Evolutionary conservation across 2,888 invertebrate species (phyloP), one percentile per base, ranked within the genome.

Genomic region (Pyrocoelia pectoralis): DNA sequence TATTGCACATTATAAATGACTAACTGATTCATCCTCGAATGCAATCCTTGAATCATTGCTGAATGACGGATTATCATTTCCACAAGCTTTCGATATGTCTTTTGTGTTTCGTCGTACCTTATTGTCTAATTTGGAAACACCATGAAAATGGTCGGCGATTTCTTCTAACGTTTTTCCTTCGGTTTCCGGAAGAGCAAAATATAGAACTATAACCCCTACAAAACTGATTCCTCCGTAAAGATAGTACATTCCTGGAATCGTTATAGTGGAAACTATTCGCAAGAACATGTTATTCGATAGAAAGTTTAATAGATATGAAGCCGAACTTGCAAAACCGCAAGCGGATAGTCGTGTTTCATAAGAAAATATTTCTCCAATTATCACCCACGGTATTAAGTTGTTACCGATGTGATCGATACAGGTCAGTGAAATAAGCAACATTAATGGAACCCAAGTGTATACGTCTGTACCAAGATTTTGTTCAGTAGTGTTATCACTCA

Each of bases 321-420:
- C 83, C 0, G 89, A 92, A 13, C 91, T 88, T 0, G 91, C 87
- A 2, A 90, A 79, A 0, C 93, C 93, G 0, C 91, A 89, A 0
- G 90, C 92, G 0, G 86, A 86, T 1, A 91, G 87, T 17, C 93
- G 83, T 0, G 89, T 88, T 64, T 87, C 86, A 0, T 87, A 85
- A 24, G 89, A 87, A 74, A 86, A 91, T 64, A 92, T 89, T 82
- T 94, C 93, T 6, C 92, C 92, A 33, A 91, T 89, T 9, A 93
- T 82, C 66, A 93, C 87, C 93, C 93, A 93, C 0, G 93, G 92
- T 46, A 93, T 79, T 65, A 90, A 80, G 54, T 91, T 83, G 48
- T 93, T 89, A 0, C 89, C 88, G 1, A 87, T 81, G 73, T 92
- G 90, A 0, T 90, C 86, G 43, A 91, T 80, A 70, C 92, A 87